Evolutionary conservation across 2,888 invertebrate species (phyloP), one percentile per base, ranked within the genome.

Genomic region (Halocaridina rubra): DNA sequence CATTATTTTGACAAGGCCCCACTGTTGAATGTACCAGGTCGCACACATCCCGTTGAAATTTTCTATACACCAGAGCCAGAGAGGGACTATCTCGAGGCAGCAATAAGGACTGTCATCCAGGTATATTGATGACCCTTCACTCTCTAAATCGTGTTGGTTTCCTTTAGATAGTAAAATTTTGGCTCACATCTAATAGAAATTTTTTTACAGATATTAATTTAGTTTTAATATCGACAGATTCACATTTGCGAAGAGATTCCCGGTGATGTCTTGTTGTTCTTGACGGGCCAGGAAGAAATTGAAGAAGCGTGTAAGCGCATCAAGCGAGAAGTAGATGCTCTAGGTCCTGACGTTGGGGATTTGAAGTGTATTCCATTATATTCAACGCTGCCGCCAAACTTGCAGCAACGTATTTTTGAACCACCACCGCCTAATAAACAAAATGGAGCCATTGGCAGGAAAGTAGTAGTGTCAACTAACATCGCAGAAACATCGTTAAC

Each of bases 61-160:
- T 99, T 99, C 92, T 99, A 99, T 92, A 99, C 99, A 0, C 99
- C 98, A 0, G 99, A 99, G 90, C 98, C 99, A 0, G 99, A 99
- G 91, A 92, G 96, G 19, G 99, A 99, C 90, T 99, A 99, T 90
- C 91, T 99, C 82, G 99, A 99, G 92, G 99, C 99, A 0, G 98
- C 99, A 0, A 99, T 99, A 88, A 93, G 99, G 85, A 99, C 99
- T 0, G 99, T 99, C 0, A 94, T 97, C 86, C 97, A 97, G 90
- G 93, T 93, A 80, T 53, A 3, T 5, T 19, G 1, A n/a, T n/a
- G n/a, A n/a, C n/a, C n/a, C n/a, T n/a, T n/a, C n/a, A n/a, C n/a
- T n/a, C n/a, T n/a, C n/a, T n/a, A n/a, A n/a, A n/a, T n/a, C n/a
- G n/a, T n/a, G n/a, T n/a, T n/a, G n/a, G n/a, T n/a, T n/a, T n/a